phyloP scores from a whole-genome alignment of 1,140 invertebrate genomes.

The Cydia amplana region DNA sequence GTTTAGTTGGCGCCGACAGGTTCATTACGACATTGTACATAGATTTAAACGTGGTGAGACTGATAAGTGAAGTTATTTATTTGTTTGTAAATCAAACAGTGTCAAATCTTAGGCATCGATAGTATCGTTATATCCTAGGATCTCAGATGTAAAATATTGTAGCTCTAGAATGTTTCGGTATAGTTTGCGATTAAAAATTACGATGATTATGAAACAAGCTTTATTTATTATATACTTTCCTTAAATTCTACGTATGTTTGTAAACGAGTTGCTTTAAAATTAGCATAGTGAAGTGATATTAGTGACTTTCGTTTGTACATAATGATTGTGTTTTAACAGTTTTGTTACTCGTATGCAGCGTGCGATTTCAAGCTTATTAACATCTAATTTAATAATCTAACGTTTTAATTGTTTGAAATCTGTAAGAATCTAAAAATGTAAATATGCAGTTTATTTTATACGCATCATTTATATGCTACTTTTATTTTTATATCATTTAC shows the following conservation, averaged over 20 bases:
- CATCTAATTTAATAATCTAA: too few species aligned
- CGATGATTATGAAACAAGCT: constrained; percentile 43
- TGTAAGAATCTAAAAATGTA: constrained; percentile 47
- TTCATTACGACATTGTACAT: constrained; percentile 73
- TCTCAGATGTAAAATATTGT: constrained; percentile 50
- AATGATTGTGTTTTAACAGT: constrained; percentile 16
- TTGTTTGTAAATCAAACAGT: constrained; percentile 71
- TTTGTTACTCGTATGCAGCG: neutral
- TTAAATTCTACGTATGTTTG: constrained; percentile 20
- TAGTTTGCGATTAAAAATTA: constrained; percentile 33
- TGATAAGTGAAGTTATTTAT: constrained; percentile 77
- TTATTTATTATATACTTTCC: constrained; percentile 49
- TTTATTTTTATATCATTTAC: constrained; percentile 74
- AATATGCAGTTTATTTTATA: constrained; percentile 67
- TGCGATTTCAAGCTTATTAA: constrained; percentile 36
- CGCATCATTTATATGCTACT: constrained; percentile 64
- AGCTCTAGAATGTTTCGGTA: constrained; percentile 42
- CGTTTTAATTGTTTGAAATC: constrained; percentile 45
- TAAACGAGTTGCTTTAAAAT: constrained; percentile 32
- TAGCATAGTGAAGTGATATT: constrained; percentile 32
- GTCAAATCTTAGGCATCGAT: constrained; percentile 66
- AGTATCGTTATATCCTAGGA: constrained; percentile 48
- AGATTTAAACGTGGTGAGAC: constrained; percentile 75
- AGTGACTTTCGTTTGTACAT: constrained; percentile 31
- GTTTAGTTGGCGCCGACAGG: constrained; percentile 55